phyloP scores from a whole-genome alignment of 2,888 invertebrate species.

The Ametastegia equiseti region DNA sequence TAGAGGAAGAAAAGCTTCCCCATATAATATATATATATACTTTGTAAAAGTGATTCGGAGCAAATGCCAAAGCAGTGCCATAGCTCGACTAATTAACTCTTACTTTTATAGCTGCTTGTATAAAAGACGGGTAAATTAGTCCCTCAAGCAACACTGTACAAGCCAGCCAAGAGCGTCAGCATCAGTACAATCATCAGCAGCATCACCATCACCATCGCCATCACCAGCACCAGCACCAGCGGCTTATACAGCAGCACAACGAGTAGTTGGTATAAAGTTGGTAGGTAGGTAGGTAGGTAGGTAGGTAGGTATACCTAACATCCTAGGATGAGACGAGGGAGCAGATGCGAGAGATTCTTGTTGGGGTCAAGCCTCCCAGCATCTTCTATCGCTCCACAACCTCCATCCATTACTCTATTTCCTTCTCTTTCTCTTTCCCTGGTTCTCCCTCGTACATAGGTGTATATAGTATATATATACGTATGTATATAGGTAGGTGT shows the following conservation, averaged over 20 bases:
- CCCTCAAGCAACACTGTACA: slow-evolving; percentile 12
- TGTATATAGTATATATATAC: background rate
- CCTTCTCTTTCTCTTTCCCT: slow-evolving; percentile 43
- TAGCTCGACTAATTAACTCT: slow-evolving; percentile 30
- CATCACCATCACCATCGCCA: background rate
- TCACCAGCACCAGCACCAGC: background rate
- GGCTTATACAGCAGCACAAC: background rate
- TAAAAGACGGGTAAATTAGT: slow-evolving; percentile 42
- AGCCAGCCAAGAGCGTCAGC: no score
- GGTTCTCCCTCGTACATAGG: slow-evolving; percentile 39
- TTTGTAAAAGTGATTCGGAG: slow-evolving; percentile 5
- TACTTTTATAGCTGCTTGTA: slow-evolving; percentile 34
- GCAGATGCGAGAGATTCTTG: slow-evolving; percentile 71
- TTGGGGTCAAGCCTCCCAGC: slow-evolving; percentile 67
- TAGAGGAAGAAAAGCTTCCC: no score
- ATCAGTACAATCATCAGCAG: slow-evolving; percentile 13
- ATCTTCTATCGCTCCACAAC: slow-evolving; percentile 55
- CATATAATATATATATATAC: background rate
- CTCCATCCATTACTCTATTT: slow-evolving; percentile 52
- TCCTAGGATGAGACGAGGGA: slow-evolving; percentile 54
- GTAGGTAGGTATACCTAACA: no score
- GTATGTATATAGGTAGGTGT: background rate
- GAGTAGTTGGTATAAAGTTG: no score
- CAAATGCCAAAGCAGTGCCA: background rate
- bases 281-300: no score